Base-by-base conservation (phyloP, 2,888 invertebrate species). In the Hemithea aestivaria region DNA sequence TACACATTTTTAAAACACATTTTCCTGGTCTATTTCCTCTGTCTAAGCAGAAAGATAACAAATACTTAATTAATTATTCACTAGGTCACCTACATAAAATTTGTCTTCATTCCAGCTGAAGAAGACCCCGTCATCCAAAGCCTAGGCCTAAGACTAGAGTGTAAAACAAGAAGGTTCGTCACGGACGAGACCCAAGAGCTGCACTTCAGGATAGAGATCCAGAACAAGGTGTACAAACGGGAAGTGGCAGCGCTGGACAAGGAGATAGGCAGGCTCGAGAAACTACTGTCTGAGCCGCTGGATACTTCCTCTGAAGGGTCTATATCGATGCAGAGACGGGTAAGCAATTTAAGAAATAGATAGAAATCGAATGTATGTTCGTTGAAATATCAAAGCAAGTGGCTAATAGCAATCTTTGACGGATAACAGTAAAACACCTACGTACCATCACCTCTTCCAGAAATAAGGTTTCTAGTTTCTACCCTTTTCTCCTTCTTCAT, bases 161-260 rank as follows among this genome's bases (percentile, higher is more conserved):
- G 92, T 71, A 96, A 97, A 61, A 96, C 96, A 0, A 88, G 96
- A 52, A 83, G 94, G 62, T 94, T 96, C 64, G 92, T 94, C 9
- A 91, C 92, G 9, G 95, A 96, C 58, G 96, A 97, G 62, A 91
- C 90, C 30, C 89, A 92, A 53, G 97, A 97, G 63, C 77, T 94
- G 8, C 92, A 94, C 62, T 95, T 95, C 71, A 88, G 97, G 40
- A 94, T 96, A 28, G 96, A 97, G 74, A 94, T 97, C 34, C 96
- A 96, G 77, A 97, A 97, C 77, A 91, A 93, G 53, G 96, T 96
- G 3, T 96, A 96, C 69, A 92, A 92, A 64, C 89, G 93, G 51
- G 95, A 96, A 72, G 91, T 97, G 50, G 91, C 92, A 6, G 91
- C 92, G 8, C 71, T 95, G 29, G 95, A 96, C 67, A 90, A 90